Base-by-base conservation (phyloP, 2,888 invertebrate genomes). In the Stegophylla sp. region DNA sequence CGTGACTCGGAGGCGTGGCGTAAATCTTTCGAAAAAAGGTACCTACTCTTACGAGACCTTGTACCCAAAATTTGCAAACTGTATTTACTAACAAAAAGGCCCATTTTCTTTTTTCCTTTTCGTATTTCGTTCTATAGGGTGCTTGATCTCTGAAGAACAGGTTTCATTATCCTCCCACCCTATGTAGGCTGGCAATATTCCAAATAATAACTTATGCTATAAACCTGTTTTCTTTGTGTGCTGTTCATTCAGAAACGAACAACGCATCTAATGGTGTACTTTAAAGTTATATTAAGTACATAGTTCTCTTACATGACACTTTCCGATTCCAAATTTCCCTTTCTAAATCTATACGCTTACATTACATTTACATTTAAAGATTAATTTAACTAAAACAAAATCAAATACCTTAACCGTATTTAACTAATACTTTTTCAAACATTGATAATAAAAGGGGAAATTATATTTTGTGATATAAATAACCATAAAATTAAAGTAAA, bases 1-100 rank as follows among this genome's bases (percentile, higher is more conserved):
- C 79, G 79, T 79, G 79, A 79, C 79, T 71, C 17, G 26, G 61
- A 26, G 79, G 79, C 79, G 79, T 79, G 79, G 79, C 71, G 3
- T 34, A 69, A 79, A 77, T 59, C 77, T 67, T 77, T 77, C 66
- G 61, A 76, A 76, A 76, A 75, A 75, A 66, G 26, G 51, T 63
- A 59, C 73, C 23, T 3, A 56, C 72, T 48, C 45, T 7, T 7
- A n/a, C 13, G 13, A 69, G 67, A 79, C 79, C 79, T 79, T 79
- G 79, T 59, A 26, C 61, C 59, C 59, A 34, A 71, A 79, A 61
- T 76, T 76, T 26, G 53, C 53, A 10, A 41, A 51, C 26, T 51
- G 17, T 17, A n/a, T 26, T 53, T 13, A 53, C 41, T 23, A 41
- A 53, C 23, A 53, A 66, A 66, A 53, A 53, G 23, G 41, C n/a